Evolutionary conservation across 2,113 vertebrate species (phyloP).

Genomic region (Halcyon senegalensis): DNA sequence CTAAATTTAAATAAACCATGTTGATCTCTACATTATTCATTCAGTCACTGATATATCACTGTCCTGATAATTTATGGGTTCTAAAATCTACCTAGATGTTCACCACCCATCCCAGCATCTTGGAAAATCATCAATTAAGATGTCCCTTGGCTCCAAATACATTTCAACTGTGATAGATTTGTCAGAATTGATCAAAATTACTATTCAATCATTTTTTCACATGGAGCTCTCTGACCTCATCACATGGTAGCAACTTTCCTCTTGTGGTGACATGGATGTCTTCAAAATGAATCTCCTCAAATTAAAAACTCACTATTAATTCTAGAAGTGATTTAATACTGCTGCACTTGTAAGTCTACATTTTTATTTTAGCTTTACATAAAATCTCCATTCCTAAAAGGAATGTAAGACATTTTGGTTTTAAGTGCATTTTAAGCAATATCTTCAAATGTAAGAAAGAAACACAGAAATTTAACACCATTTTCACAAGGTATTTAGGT

Average conservation of each 20-base stretch:
- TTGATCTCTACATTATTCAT: constrained; percentile 76
- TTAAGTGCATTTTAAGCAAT: neutral
- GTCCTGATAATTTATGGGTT: constrained; percentile 68
- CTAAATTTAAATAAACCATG: constrained; percentile 75
- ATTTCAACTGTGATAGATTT: neutral
- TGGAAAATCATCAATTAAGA: constrained; percentile 20
- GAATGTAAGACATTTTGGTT: neutral
- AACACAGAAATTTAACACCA: neutral
- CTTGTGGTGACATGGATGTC: neutral
- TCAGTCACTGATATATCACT: constrained; percentile 67
- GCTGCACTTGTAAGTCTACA: neutral
- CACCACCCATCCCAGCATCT: neutral
- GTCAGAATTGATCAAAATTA: constrained; percentile 24
- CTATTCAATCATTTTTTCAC: constrained; percentile 10
- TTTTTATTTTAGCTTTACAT: neutral
- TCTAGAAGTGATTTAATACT: neutral
- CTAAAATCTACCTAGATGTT: constrained; percentile 55
- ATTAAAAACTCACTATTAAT: neutral
- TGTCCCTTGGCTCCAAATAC: neutral
- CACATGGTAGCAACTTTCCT: neutral
- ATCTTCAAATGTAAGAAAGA: neutral
- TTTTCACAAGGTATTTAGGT: neutral
- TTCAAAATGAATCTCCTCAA: neutral
- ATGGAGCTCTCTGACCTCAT: neutral
- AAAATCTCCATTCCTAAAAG: neutral